These are phyloP conservation scores for Athalia circularis DNA, from an alignment of 2,888 invertebrate species.

Conservation along the genomic window DNA sequence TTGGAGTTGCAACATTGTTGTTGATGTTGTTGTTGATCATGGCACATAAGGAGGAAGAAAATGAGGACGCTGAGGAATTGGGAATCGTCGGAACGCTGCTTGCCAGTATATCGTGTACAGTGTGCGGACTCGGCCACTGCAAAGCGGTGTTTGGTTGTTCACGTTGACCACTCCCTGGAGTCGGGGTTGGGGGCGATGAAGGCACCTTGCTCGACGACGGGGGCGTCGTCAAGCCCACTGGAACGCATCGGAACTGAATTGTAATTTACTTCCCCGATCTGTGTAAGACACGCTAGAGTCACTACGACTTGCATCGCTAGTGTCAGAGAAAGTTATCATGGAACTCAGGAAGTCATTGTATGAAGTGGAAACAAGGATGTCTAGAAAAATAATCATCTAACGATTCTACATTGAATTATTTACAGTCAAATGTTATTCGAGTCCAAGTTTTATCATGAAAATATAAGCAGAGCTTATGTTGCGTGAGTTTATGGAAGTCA, in stretches of 20 bases:
- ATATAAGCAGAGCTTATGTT: too few species aligned
- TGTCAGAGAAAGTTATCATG: not conserved
- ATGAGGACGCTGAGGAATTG: slow-evolving; percentile 56
- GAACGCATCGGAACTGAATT: slow-evolving; percentile 52
- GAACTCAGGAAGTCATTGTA: not conserved
- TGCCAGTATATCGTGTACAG: slow-evolving; percentile 70
- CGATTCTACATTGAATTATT: too few species aligned
- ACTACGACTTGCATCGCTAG: slow-evolving; percentile 60
- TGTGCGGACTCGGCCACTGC: slow-evolving; percentile 71
- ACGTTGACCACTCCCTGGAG: slow-evolving; percentile 77
- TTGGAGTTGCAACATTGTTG: slow-evolving; percentile 57
- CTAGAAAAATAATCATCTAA: not conserved
- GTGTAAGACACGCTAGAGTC: slow-evolving; percentile 64
- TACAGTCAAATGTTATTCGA: too few species aligned
- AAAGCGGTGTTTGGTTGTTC: slow-evolving; percentile 53
- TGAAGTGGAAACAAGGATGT: not conserved
- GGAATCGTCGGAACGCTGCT: slow-evolving; percentile 50
- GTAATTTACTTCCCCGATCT: slow-evolving; percentile 56
- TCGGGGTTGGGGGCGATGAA: slow-evolving; percentile 71
- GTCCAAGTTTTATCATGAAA: too few species aligned
- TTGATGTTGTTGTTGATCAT: slow-evolving; percentile 59
- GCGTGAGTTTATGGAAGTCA: too few species aligned
- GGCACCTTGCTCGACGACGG: slow-evolving; percentile 67
- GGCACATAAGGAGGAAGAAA: slow-evolving; percentile 60
- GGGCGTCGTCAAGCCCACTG: slow-evolving; percentile 73